Evolutionary conservation across 2,888 invertebrate species (phyloP).

Genomic region (Labia minor): DNA sequence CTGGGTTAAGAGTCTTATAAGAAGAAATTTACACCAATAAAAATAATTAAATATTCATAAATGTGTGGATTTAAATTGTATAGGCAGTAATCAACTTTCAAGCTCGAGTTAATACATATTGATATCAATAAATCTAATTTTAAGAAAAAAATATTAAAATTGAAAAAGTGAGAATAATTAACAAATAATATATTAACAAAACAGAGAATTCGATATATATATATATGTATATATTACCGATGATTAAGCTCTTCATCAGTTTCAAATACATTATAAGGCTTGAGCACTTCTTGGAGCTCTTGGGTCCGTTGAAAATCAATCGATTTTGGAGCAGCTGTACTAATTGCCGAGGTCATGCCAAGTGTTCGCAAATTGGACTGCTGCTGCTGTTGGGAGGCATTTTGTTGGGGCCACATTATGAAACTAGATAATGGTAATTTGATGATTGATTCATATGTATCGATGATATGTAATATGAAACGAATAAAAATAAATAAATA

Average conservation of each 20-base stretch:
- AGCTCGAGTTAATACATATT: no score
- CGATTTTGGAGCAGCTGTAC: slow-evolving; percentile 71
- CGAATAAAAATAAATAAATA: no score
- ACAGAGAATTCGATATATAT: no score
- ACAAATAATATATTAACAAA: neutral
- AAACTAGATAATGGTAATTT: neutral
- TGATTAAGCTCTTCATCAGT: slow-evolving; percentile 81
- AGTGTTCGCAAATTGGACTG: slow-evolving; percentile 51
- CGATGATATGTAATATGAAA: no score
- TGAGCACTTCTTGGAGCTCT: slow-evolving; percentile 65
- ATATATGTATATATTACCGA: slow-evolving; percentile 43
- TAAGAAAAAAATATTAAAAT: no score
- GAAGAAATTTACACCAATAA: no score
- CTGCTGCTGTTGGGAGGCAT: slow-evolving; percentile 31
- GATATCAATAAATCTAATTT: no score
- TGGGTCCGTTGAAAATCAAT: slow-evolving; percentile 62
- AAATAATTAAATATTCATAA: no score
- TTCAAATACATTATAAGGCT: slow-evolving; percentile 82
- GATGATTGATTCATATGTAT: slow-evolving; percentile 13
- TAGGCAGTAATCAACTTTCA: no score
- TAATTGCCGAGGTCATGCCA: slow-evolving; percentile 93
- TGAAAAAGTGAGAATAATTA: neutral
- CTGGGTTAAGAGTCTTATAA: no score
- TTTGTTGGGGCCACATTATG: slow-evolving; percentile 19
- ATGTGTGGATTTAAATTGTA: no score